Percentiles rank a stretch among this genome's conserved stretches.
Evolutionary conservation across 2,113 vertebrate species (phyloP).

Genomic region (Pelodiscus sinensis): DNA sequence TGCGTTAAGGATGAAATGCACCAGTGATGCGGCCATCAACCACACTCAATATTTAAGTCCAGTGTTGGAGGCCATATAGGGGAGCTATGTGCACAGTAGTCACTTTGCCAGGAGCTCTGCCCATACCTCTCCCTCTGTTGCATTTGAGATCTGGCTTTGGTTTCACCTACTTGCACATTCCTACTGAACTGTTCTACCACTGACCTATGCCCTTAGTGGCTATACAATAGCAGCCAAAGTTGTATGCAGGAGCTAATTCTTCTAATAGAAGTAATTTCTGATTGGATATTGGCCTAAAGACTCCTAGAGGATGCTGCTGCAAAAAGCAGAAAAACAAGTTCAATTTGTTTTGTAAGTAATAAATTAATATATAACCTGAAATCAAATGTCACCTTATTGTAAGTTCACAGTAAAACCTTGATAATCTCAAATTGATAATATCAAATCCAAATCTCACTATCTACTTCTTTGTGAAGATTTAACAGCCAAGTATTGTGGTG

Average conservation of each 20-base stretch:
- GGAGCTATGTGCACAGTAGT: too few species aligned
- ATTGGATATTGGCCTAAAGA: not conserved
- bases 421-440: slow-evolving; percentile 23
- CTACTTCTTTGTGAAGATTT: not conserved
- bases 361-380: not conserved
- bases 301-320: not conserved
- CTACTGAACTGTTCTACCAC: not conserved
- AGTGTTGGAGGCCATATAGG: too few species aligned
- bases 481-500: slow-evolving; percentile 21
- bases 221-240: not conserved
- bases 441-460: slow-evolving; percentile 37
- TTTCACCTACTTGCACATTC: not conserved
- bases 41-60: too few species aligned
- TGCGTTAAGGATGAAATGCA: too few species aligned
- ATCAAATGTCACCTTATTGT: not conserved
- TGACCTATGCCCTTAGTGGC: not conserved
- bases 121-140: too few species aligned
- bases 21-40: too few species aligned
- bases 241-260: not conserved
- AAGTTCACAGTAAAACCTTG: slow-evolving; percentile 16
- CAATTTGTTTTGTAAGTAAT: not conserved
- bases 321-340: not conserved
- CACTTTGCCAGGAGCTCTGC: too few species aligned
- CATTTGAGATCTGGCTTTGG: not conserved
- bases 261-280: not conserved